phyloP scores from a whole-genome alignment of 2,113 vertebrate genomes.

The Montifringilla adamsi region DNA sequence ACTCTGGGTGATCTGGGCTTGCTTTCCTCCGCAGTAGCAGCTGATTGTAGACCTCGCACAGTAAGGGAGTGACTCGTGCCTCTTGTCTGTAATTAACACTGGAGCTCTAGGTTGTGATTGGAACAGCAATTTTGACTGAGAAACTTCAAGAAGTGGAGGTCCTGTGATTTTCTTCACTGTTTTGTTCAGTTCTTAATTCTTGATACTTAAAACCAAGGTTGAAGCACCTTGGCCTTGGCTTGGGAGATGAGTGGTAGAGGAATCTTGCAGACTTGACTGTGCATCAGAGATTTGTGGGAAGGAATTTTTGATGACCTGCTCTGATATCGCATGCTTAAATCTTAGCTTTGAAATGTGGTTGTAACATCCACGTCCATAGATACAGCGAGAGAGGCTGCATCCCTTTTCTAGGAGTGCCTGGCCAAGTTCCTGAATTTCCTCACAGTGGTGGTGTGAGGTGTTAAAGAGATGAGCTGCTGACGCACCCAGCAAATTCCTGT shows the following conservation, averaged over 20 bases:
- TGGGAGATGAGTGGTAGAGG: background rate
- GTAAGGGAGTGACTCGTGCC: fast-evolving
- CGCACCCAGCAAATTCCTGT: background rate
- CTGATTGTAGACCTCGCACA: fast-evolving
- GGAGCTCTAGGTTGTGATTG: background rate
- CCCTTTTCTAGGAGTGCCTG: background rate
- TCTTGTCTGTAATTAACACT: background rate
- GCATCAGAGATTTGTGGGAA: background rate
- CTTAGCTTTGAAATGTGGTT: background rate
- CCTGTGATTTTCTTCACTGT: background rate
- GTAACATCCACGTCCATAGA: too few species aligned
- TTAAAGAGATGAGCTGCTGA: background rate
- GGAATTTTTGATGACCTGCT: background rate
- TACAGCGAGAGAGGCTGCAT: background rate
- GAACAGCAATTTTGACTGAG: background rate
- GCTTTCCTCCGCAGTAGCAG: background rate
- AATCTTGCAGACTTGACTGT: background rate
- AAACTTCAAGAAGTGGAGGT: background rate
- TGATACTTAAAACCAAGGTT: background rate
- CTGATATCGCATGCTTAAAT: background rate
- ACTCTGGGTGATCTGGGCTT: background rate
- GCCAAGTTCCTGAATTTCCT: background rate
- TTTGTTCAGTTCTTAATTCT: background rate
- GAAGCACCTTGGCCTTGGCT: background rate
- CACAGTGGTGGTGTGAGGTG: background rate